Evolutionary conservation across 2,888 invertebrate genomes (phyloP), one percentile per base, ranked within the genome.

Genomic region (Scaptomyza polygonia): DNA sequence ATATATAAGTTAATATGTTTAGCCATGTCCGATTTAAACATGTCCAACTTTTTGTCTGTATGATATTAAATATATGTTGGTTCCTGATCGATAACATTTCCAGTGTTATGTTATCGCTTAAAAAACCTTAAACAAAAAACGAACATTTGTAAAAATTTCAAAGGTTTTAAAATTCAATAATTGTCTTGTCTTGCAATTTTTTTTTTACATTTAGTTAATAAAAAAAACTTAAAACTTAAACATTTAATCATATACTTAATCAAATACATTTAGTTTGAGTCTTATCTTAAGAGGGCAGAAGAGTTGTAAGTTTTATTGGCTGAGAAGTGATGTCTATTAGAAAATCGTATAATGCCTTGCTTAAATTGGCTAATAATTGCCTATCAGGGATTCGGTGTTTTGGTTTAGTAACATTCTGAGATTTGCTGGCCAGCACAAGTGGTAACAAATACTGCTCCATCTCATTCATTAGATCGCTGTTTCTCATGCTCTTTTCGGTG

Each of bases 361-460:
- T 42, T 12, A 32, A 8, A 0, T 16, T 12, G 25, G 5, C 7
- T 0, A 53, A 25, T 7, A 16, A 2, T 6, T 40, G 5, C 0
- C 16, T 7, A 1, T 25, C 0, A 25, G 6, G 2, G 9, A 7
- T 12, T 7, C 1, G 14, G 4, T 14, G 1, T 0, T 21, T 4
- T 8, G 39, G 16, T 1, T 30, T 16, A 1, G 8, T 2, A 0
- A 5, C 2, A 0, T 12, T 1, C 45, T 61, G 51, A 1, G 51
- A 16, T 25, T 55, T 65, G 30, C 56, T 70, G 6, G 48, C 39
- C 27, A 18, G n/a, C 7, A 77, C n/a, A 4, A 75, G 16, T 1
- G 59, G 42, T 0, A 18, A 5, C 45, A 75, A 2, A 18, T 43
- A 68, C 5, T 5, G 6, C 6, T 64, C 51, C 16, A 64, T 1